A percentile compares a stretch with the other conserved stretches of the same genome.
Conservation (phyloP, 1,140 invertebrate species). For the Chionoecetes opilio region DNA sequence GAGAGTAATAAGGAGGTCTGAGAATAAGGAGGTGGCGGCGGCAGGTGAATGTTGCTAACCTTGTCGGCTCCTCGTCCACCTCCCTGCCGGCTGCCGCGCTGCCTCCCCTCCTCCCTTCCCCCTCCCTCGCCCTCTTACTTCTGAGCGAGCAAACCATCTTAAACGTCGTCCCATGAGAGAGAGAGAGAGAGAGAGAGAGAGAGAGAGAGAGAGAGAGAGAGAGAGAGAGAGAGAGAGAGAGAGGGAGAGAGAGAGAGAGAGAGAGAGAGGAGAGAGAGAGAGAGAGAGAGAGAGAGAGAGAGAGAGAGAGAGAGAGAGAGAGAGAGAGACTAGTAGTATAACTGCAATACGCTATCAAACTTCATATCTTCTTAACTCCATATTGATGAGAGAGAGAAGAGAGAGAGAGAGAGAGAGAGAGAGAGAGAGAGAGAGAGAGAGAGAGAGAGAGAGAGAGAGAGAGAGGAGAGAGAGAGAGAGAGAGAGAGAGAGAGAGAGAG, state of each 20-base stretch:
- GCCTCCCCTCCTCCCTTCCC: too few species aligned
- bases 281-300: neutral
- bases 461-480: neutral
- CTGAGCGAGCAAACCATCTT: neutral
- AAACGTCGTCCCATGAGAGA: neutral
- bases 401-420: neutral
- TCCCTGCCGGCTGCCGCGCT: neutral
- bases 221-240: neutral
- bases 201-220: neutral
- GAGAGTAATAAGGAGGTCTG: neutral
- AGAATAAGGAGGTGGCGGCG: constrained; percentile 8
- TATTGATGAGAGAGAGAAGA: neutral
- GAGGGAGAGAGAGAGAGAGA: neutral
- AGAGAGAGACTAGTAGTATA: neutral
- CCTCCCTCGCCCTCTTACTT: neutral
- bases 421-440: neutral
- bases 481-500: neutral
- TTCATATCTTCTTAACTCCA: too few species aligned
- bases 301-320: neutral
- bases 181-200: neutral
- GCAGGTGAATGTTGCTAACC: constrained; percentile 45
- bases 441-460: neutral
- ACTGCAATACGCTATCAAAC: too few species aligned
- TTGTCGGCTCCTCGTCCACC: constrained; percentile 4
- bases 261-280: neutral